Evolutionary conservation across 2,888 invertebrate species (phyloP).

Genomic region (Ramazzottius varieornatus): DNA sequence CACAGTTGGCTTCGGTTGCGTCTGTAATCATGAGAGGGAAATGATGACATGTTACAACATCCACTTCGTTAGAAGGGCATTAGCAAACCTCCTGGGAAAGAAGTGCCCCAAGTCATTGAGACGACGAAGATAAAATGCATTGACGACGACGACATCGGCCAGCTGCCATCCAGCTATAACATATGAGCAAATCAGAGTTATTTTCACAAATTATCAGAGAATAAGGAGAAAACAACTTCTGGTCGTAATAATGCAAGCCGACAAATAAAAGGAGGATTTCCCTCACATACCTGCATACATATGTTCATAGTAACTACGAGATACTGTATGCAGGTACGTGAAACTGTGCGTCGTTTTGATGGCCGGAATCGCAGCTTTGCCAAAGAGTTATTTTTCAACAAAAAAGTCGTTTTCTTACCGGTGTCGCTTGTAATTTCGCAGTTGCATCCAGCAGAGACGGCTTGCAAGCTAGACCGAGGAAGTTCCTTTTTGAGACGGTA

Average conservation of each 20-base stretch:
- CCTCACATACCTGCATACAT: too few species aligned
- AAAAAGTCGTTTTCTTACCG: too few species aligned
- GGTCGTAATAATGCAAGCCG: too few species aligned
- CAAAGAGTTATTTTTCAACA: too few species aligned
- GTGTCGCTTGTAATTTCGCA: slow-evolving; percentile 3
- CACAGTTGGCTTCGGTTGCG: slow-evolving; percentile 1
- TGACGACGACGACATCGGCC: slow-evolving; percentile 5
- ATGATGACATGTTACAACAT: neutral
- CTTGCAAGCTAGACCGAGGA: neutral
- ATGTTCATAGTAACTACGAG: too few species aligned
- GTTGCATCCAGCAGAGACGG: neutral
- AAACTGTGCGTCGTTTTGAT: too few species aligned
- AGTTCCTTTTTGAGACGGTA: neutral
- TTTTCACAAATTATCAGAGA: too few species aligned
- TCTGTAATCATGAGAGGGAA: neutral
- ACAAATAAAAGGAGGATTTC: too few species aligned
- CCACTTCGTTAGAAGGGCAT: neutral
- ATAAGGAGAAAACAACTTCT: too few species aligned
- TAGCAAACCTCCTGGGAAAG: neutral
- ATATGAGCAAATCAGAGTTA: too few species aligned
- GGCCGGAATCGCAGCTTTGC: too few species aligned
- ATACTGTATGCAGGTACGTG: too few species aligned
- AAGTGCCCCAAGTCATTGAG: neutral
- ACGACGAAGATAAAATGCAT: slow-evolving; percentile 2
- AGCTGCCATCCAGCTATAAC: neutral